These are phyloP conservation scores for Cynoglossus semilaevis DNA, from an alignment of 2,113 vertebrate genomes.

Conservation along the genomic window DNA sequence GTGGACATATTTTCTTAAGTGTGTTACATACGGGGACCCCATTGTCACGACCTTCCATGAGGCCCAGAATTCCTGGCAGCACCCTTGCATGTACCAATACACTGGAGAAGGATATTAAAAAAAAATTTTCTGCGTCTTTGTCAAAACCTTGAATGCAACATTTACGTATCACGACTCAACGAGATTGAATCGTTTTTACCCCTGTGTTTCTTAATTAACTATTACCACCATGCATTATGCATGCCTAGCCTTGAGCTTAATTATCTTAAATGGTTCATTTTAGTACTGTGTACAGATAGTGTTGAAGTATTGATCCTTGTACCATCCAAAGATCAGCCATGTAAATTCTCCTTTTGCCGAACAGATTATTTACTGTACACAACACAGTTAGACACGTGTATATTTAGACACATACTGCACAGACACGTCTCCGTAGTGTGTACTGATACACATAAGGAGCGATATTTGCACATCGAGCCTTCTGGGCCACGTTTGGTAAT, in stretches of 20 bases:
- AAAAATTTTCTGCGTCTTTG: too few relatives aligned
- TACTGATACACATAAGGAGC: conserved; percentile 18
- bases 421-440: conserved; percentile 14
- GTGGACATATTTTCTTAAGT: too few relatives aligned
- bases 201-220: too few relatives aligned
- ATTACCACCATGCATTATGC: too few relatives aligned
- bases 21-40: too few relatives aligned
- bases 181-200: too few relatives aligned
- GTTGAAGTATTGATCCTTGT: not conserved
- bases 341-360: not conserved
- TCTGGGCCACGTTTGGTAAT: conserved; percentile 28
- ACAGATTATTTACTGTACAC: conserved; percentile 8
- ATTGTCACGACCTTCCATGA: too few relatives aligned
- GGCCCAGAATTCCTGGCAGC: too few relatives aligned
- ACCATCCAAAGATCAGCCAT: conserved; percentile 3
- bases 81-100: too few relatives aligned
- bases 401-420: not conserved
- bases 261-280: not conserved
- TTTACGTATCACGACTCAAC: too few relatives aligned
- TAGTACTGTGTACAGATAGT: not conserved
- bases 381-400: not conserved
- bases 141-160: too few relatives aligned
- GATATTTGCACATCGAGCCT: conserved; percentile 32
- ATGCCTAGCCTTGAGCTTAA: not conserved
- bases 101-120: too few relatives aligned